Evolutionary conservation across 2,888 invertebrate species (phyloP), one percentile per base, ranked within the genome.

Genomic region (Aphidius colemani): DNA sequence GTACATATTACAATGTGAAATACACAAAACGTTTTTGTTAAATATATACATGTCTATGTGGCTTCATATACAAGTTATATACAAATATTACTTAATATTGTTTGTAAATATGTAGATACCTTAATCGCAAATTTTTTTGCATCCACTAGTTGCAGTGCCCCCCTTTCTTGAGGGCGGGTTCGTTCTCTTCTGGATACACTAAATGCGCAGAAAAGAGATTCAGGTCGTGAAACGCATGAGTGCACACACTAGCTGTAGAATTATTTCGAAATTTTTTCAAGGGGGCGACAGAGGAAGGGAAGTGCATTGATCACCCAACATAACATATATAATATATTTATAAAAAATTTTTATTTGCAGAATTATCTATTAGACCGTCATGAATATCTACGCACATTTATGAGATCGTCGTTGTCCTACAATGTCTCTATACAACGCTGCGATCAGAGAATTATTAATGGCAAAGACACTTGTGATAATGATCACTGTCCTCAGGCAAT

Each of bases 201-300:
- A 49, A 41, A 11, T 30, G 48, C 30, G 45, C 43, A 55, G 30
- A 46, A 75, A 30, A 30, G 30, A 77, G 79, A 79, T 79, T 70
- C 76, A 79, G 78, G 79, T 79, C 79, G 79, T 73, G 74, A 73
- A 70, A 79, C 77, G 80, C 80, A 80, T 79, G 79, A 79, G 76
- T 71, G 78, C 73, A 72, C 78, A 74, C 76, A 71, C 48, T 53
- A 59, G 40, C 73, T 73, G 72, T 73, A 71, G 75, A 74, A 78
- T 78, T 75, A 74, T 79, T 80, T 77, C 79, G 79, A 80, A 79
- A 79, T 72, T 69, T 75, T 73, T 75, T 67, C 67, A 57, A 30
- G 44, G 30, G 57, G 57, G 44, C 66, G 70, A 71, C 70, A 71
- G 72, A 66, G 68, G 53, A 57, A 56, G 49, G 57, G 43, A 50